These are phyloP conservation scores for Turnix velox DNA, from an alignment of 2,113 vertebrate species.

Conservation along the genomic window DNA sequence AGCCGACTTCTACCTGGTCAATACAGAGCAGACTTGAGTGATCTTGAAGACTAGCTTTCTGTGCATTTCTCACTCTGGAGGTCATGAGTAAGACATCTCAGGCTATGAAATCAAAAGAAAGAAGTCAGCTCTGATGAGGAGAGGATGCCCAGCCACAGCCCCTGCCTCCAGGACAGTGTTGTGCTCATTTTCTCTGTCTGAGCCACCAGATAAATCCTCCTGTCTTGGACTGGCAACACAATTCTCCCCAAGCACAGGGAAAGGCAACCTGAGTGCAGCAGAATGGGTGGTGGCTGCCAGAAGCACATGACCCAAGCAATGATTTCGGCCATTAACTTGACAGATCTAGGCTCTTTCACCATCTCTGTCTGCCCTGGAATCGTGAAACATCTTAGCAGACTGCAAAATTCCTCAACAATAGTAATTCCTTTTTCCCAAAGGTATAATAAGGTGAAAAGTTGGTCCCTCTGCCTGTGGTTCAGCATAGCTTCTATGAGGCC, in stretches of 20 bases:
- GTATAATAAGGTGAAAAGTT: background rate
- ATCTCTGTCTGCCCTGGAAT: background rate
- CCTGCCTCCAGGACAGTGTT: rapidly evolving
- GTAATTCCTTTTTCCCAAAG: background rate
- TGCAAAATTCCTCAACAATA: background rate
- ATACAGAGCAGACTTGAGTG: background rate
- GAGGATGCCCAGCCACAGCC: background rate
- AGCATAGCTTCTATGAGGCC: background rate
- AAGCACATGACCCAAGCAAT: rapidly evolving
- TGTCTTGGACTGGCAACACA: rapidly evolving
- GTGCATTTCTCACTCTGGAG: background rate
- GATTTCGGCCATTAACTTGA: background rate
- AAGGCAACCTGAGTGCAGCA: background rate
- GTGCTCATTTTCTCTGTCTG: background rate
- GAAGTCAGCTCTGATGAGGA: background rate
- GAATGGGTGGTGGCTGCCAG: background rate
- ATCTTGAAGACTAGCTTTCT: background rate
- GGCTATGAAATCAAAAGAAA: background rate
- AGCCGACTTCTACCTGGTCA: background rate
- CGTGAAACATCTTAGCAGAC: background rate
- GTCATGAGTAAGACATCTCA: background rate
- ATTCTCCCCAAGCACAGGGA: background rate
- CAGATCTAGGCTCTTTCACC: background rate
- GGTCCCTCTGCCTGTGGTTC: background rate
- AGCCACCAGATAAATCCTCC: background rate